Percentiles rank a stretch among this genome's conserved stretches.
Evolutionary conservation across 2,888 invertebrate genomes (phyloP).

Genomic region (Drosophila peninsularis): DNA sequence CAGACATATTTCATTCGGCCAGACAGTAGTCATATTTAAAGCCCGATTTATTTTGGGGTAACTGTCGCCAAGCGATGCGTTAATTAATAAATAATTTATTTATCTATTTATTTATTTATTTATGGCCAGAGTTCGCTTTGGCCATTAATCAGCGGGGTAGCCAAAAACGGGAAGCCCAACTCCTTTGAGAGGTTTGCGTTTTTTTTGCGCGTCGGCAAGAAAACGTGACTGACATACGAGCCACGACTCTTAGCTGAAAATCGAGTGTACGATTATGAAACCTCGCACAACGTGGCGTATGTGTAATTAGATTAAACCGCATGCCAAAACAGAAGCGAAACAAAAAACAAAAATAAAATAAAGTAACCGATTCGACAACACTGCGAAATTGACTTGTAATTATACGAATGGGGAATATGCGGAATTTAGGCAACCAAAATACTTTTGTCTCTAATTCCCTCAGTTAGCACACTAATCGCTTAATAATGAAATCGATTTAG

Average conservation of each 20-base stretch:
- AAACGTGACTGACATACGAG: conserved; percentile 71
- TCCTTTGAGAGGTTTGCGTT: conserved; percentile 71
- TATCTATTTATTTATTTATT: conserved; percentile 66
- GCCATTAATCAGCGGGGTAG: conserved; percentile 73
- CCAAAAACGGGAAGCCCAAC: conserved; percentile 63
- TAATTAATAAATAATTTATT: conserved; percentile 80
- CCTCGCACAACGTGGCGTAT: conserved; percentile 77
- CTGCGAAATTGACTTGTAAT: conserved; percentile 76
- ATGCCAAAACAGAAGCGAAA: conserved; percentile 62
- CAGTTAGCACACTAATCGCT: conserved; percentile 48
- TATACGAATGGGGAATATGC: conserved; percentile 65
- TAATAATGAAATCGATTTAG: conserved; percentile 49
- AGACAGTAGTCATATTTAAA: conserved; percentile 32
- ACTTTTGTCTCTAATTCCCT: conserved; percentile 23
- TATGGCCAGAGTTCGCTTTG: conserved; percentile 75
- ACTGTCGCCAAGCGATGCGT: conserved; percentile 56
- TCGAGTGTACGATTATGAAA: conserved; percentile 61
- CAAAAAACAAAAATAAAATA: conserved; percentile 6
- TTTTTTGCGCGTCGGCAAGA: conserved; percentile 58
- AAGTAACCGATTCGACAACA: conserved; percentile 51
- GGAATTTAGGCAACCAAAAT: conserved; percentile 64
- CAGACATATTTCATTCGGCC: conserved; percentile 17
- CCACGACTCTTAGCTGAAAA: conserved; percentile 15
- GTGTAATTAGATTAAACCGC: conserved; percentile 80
- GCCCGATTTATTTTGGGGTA: conserved; percentile 32